Conservation (phyloP, 2,888 invertebrate genomes). For the Cancer borealis region DNA sequence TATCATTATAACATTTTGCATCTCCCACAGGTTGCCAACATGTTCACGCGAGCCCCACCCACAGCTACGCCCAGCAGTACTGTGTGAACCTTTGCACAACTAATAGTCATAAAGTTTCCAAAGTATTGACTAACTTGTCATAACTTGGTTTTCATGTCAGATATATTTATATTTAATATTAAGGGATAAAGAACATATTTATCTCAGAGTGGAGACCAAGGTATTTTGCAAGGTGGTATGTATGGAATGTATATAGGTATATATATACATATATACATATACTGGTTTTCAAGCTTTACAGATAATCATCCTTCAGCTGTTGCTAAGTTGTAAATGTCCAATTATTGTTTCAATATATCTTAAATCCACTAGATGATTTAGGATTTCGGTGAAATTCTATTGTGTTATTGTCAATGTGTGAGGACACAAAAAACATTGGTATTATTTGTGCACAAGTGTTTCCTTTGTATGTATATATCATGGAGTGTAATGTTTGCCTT, state of each 20-base stretch:
- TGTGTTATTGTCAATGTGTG: neutral
- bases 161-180: constrained; percentile 5
- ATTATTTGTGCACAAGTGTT: neutral
- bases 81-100: constrained; percentile 16
- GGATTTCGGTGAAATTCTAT: neutral
- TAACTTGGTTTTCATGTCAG: neutral
- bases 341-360: neutral
- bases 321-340: constrained; percentile 9
- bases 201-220: constrained; percentile 1
- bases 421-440: neutral
- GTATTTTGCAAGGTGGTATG: neutral
- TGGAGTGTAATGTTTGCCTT: neutral
- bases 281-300: constrained; percentile 34
- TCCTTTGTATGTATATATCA: constrained; percentile 2
- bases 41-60: constrained; percentile 73
- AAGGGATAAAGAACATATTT: neutral
- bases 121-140: neutral
- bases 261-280: neutral
- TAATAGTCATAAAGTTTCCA: neutral
- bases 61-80: constrained; percentile 65
- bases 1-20: neutral
- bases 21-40: constrained; percentile 65
- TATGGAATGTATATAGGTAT: neutral
- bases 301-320: neutral
- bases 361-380: neutral